Conservation (phyloP, 2,113 vertebrate species). For the Tupaia chinensis region DNA sequence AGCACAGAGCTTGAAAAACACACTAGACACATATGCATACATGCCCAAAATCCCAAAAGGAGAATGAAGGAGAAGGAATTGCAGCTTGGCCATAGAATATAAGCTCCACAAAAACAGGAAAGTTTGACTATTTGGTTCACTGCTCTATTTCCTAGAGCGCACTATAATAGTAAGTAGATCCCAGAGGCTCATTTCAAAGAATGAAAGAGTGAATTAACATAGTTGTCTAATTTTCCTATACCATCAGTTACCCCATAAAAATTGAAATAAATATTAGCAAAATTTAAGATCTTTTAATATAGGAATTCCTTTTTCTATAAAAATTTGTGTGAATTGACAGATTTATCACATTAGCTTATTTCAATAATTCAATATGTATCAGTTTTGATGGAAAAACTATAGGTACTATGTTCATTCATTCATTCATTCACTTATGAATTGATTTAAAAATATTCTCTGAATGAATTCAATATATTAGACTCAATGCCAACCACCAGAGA, state of each 20-base stretch:
- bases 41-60: no score
- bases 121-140: not conserved
- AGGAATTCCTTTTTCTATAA: constrained; percentile 20
- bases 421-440: not conserved
- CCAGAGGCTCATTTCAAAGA: not conserved
- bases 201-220: not conserved
- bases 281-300: constrained; percentile 50
- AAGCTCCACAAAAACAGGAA: not conserved
- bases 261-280: constrained; percentile 66
- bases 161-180: not conserved
- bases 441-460: not conserved
- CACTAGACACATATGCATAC: no score
- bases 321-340: not conserved
- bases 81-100: not conserved
- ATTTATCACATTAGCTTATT: constrained; percentile 26
- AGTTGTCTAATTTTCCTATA: constrained; percentile 35
- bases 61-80: no score
- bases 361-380: constrained; percentile 50
- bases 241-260: constrained; percentile 50
- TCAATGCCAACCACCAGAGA: not conserved
- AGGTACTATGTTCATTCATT: not conserved
- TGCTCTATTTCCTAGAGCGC: not conserved
- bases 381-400: constrained; percentile 26
- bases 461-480: not conserved
- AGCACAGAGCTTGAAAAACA: not conserved